Base-by-base conservation (phyloP, 2,888 invertebrate genomes). In the Apeira syringaria region DNA sequence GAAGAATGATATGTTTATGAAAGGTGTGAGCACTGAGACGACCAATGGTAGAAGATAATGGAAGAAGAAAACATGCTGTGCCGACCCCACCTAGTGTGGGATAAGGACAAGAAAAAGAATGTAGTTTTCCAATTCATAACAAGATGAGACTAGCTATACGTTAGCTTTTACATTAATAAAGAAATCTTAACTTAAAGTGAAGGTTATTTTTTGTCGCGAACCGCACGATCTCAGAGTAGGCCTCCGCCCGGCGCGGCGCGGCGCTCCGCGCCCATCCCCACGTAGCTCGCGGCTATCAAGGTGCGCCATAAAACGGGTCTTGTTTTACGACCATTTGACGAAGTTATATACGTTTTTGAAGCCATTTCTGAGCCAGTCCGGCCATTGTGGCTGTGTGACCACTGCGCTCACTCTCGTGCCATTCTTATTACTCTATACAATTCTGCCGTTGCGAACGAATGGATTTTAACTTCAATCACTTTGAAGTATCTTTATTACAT, bases 251-350 rank as follows among this genome's bases (percentile, higher is more conserved):
- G 77, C 71, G 74, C 75, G 75, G 78, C 68, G 65, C 69, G 77
- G 77, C 71, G 74, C 75, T 76, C 78, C 68, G 65, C 69, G 77
- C 71, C 69, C 80, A 76, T 78, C 80, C 74, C 75, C 74, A 76
- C 75, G 76, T 71, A 78, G 78, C 84, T 69, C 59, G 74, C 72
- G 78, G 86, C 80, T 79, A 78, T 85, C 85, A 84, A 87, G 80
- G 80, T 80, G 82, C 74, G 74, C 80, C 81, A 80, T 87, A 85
- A 87, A 87, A 85, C 87, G 79, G 76, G 77, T 79, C 81, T 72
- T 78, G 74, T 77, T 87, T 88, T 88, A 87, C 77, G 82, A 84
- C 81, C 86, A 78, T 86, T 87, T 87, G 87, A 85, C 87, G 80
- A 81, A 83, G 83, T 82, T 81, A 82, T 84, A 80, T 80, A 79